Base-by-base conservation (phyloP, 1,140 invertebrate genomes). In the Lepidostoma basale region DNA sequence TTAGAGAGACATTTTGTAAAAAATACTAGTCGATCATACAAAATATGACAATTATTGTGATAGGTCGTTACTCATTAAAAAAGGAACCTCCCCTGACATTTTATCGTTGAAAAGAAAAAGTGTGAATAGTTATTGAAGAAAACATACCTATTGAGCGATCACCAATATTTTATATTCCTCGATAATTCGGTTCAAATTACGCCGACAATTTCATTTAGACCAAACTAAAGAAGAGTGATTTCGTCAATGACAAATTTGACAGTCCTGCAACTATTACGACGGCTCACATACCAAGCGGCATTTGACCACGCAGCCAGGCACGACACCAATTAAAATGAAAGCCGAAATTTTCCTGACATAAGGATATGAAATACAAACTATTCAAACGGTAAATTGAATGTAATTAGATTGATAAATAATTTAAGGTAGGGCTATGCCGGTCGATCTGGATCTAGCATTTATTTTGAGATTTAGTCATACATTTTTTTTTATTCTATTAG, bases 181-280 rank as follows among this genome's bases (percentile, higher is more conserved):
- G 49, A 36, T 45, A 22, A 49, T 22, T 45, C 36, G 52, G 60
- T 45, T 36, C 36, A 59, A 67, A 45, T 47, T 59, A 67, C 64
- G 28, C 64, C 54, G 64, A 59, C 52, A 44, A 47, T 59, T 67
- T 60, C 64, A 67, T 67, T 67, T 54, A 67, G 49, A 40, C 54
- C 40, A 23, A 67, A 36, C 64, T 39, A 42, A 39, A 59, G 52
- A 67, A 67, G 58, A 47, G 64, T 39, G 64, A 67, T 59, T 49
- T 67, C 64, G 64, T 59, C 64, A 67, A 67, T 67, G 64, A 67
- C 64, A 60, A 67, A 67, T 59, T 33, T 67, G 64, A 67, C 64
- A 67, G 64, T 67, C 52, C 63, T 58, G 52, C 63, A 58, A 33
- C 63, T 56, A 59, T 39, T 59, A 49, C 64, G 52, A 28, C 44